Percentiles rank a stretch among this genome's conserved stretches.
phyloP scores from a whole-genome alignment of 2,888 invertebrate species.

The Dryadula phaetusa region DNA sequence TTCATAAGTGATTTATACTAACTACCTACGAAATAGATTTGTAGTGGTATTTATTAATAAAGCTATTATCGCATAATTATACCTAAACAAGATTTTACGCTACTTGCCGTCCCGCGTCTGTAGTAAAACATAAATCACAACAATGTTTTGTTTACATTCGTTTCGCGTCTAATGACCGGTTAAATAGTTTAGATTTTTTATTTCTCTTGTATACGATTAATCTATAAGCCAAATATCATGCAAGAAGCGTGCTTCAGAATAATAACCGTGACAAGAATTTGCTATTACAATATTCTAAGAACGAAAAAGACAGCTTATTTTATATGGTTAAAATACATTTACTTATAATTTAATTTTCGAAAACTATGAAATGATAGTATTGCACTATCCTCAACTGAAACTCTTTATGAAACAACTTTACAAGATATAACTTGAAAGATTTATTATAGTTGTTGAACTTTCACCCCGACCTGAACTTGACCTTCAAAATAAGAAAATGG shows the following conservation, averaged over 20 bases:
- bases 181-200: slow-evolving; percentile 32
- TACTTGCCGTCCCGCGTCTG: slow-evolving; percentile 54
- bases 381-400: not conserved
- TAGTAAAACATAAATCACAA: slow-evolving; percentile 75
- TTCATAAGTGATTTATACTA: slow-evolving; percentile 80
- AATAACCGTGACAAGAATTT: not conserved
- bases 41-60: slow-evolving; percentile 77
- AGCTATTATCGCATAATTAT: slow-evolving; percentile 79
- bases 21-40: slow-evolving; percentile 80
- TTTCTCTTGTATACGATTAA: not conserved
- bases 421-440: slow-evolving; percentile 45
- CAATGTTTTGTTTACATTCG: slow-evolving; percentile 55
- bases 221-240: not conserved
- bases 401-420: slow-evolving; percentile 24
- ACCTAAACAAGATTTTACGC: slow-evolving; percentile 78
- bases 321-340: not conserved
- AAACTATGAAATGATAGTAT: not conserved
- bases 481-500: slow-evolving; percentile 76
- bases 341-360: not conserved
- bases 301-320: not conserved
- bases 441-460: slow-evolving; percentile 69
- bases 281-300: not conserved
- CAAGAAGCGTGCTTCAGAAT: not conserved
- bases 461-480: slow-evolving; percentile 76
- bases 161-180: slow-evolving; percentile 43